Percentiles rank a stretch among this genome's conserved stretches.
Conservation (phyloP, 2,113 vertebrate genomes). For the Hystrix brachyura region DNA sequence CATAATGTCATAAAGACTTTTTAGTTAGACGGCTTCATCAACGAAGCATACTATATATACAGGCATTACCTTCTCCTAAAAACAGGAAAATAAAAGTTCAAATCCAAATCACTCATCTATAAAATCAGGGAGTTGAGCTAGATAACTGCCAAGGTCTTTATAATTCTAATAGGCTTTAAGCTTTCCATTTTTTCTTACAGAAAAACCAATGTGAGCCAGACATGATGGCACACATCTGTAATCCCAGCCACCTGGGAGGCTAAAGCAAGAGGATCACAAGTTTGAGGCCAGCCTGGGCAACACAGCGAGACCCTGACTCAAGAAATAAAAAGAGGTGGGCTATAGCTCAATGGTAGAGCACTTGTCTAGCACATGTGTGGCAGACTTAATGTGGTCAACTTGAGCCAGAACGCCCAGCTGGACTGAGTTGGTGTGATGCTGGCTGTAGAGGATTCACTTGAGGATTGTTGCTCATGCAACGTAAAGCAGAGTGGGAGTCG, state of each 20-base stretch:
- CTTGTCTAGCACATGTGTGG: background rate
- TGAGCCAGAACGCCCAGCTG: too few species aligned
- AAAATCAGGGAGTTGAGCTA: slow-evolving; percentile 24
- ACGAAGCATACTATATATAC: background rate
- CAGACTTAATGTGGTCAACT: too few species aligned
- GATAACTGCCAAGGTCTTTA: background rate
- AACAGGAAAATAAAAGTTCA: background rate
- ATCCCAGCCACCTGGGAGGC: background rate
- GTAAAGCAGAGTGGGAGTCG: too few species aligned
- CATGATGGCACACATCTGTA: background rate
- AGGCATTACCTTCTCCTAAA: background rate
- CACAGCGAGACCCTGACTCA: background rate
- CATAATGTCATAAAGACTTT: background rate
- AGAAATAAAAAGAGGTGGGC: background rate
- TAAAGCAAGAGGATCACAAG: background rate
- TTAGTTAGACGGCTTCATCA: background rate
- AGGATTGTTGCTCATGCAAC: too few species aligned
- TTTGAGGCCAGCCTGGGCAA: background rate
- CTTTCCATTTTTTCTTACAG: background rate
- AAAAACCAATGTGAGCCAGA: slow-evolving; percentile 11
- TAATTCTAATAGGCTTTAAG: background rate
- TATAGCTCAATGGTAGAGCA: background rate
- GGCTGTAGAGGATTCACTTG: too few species aligned
- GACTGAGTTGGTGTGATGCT: too few species aligned
- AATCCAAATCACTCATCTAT: background rate